Evolutionary conservation across 2,888 invertebrate genomes (phyloP).

Genomic region (Ceriagrion tenellum): DNA sequence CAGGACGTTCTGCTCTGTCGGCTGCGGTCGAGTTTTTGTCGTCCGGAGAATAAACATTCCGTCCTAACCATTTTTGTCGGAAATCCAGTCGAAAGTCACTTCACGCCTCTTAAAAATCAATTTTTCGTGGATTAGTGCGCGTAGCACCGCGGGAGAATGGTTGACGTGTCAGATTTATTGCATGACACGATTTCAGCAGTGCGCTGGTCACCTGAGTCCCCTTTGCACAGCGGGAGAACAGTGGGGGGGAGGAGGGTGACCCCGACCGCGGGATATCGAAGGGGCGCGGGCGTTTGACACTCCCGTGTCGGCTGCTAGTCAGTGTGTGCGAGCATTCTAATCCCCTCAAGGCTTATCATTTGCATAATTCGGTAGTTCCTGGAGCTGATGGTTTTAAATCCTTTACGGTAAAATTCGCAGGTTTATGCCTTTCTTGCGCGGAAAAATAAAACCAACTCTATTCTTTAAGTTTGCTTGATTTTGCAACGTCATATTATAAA

Average conservation of each 20-base stretch:
- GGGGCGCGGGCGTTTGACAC: no score
- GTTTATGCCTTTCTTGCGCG: neutral
- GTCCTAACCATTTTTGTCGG: neutral
- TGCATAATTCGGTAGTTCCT: neutral
- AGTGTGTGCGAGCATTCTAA: neutral
- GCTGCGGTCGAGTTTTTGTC: neutral
- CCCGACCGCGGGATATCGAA: neutral
- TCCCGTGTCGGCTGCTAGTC: no score
- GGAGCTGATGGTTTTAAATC: neutral
- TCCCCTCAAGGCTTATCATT: neutral
- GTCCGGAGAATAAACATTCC: neutral
- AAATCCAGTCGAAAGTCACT: neutral
- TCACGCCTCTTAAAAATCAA: conserved; percentile 5
- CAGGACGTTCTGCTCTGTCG: neutral
- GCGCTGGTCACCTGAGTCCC: neutral
- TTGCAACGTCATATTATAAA: no score
- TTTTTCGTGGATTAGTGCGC: conserved; percentile 5
- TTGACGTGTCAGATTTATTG: neutral
- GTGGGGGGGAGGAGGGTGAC: neutral
- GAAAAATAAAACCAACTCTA: neutral
- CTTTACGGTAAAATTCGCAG: neutral
- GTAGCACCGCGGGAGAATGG: neutral
- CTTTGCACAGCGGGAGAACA: neutral
- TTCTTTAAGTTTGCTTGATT: neutral
- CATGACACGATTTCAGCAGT: neutral